These are phyloP conservation scores for Teleogryllus oceanicus DNA, from an alignment of 2,888 invertebrate genomes.

Conservation along the genomic window DNA sequence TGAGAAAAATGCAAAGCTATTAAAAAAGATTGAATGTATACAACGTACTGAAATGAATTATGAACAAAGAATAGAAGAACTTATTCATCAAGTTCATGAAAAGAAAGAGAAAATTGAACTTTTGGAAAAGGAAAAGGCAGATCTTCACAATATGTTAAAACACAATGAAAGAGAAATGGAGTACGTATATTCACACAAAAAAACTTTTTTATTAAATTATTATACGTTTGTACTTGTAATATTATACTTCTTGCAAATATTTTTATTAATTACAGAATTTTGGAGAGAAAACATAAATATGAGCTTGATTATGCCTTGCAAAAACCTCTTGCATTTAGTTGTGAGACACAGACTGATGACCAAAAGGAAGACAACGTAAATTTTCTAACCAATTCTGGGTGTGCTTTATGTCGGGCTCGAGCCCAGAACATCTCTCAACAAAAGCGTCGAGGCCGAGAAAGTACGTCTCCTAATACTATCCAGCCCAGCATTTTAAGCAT, in stretches of 20 bases:
- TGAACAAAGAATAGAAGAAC: background rate
- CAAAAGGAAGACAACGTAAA: background rate
- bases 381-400: background rate
- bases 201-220: too few relatives aligned
- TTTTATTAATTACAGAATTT: background rate
- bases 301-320: background rate
- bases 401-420: background rate
- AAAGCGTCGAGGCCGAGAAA: background rate
- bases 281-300: conserved; percentile 4
- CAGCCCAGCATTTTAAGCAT: background rate
- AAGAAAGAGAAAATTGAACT: background rate
- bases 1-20: background rate
- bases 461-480: background rate
- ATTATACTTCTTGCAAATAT: background rate
- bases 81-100: background rate
- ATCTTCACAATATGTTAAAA: background rate
- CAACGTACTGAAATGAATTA: background rate
- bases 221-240: too few relatives aligned
- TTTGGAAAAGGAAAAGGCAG: conserved; percentile 8
- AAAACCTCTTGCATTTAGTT: background rate
- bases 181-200: background rate
- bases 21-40: background rate
- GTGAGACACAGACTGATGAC: background rate
- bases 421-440: background rate
- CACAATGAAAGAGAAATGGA: conserved; percentile 5